A percentile compares a stretch with the other conserved stretches of the same genome.
These are phyloP conservation scores for Dynastes tityus DNA, from an alignment of 2,888 invertebrate genomes.

Conservation along the genomic window DNA sequence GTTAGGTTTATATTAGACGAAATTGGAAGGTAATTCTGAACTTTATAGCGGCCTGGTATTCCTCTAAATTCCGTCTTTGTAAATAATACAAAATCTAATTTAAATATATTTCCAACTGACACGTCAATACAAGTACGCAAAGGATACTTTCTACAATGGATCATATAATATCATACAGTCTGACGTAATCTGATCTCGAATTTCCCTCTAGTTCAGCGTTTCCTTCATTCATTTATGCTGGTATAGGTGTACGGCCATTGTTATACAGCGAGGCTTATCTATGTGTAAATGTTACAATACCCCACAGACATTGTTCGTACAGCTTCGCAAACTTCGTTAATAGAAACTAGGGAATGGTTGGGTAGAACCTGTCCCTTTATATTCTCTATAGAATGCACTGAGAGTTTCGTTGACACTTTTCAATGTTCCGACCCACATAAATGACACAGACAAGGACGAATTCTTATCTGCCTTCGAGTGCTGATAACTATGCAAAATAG, in stretches of 20 bases:
- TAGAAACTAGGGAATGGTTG: not conserved
- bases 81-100: not conserved
- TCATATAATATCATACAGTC: not conserved
- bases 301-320: conserved; percentile 24
- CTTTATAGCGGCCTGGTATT: not conserved
- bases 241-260: conserved; percentile 3
- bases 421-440: not conserved
- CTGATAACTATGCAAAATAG: not conserved
- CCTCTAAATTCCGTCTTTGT: not conserved
- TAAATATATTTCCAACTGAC: not conserved
- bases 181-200: conserved; percentile 1
- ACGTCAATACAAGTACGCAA: not conserved
- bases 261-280: conserved; percentile 24
- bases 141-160: not conserved
- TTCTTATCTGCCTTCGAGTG: not conserved
- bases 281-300: conserved; percentile 42
- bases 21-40: not conserved
- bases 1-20: not conserved
- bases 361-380: not conserved
- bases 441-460: not conserved
- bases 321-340: conserved; percentile 21
- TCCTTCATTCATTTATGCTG: conserved; percentile 6
- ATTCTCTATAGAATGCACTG: not conserved
- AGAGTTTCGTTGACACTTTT: conserved; percentile 8
- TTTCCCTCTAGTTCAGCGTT: not conserved